Percentiles rank a stretch among this genome's conserved stretches.
Evolutionary conservation across 2,888 invertebrate species (phyloP).

Genomic region (Rhorus exstirpatorius): DNA sequence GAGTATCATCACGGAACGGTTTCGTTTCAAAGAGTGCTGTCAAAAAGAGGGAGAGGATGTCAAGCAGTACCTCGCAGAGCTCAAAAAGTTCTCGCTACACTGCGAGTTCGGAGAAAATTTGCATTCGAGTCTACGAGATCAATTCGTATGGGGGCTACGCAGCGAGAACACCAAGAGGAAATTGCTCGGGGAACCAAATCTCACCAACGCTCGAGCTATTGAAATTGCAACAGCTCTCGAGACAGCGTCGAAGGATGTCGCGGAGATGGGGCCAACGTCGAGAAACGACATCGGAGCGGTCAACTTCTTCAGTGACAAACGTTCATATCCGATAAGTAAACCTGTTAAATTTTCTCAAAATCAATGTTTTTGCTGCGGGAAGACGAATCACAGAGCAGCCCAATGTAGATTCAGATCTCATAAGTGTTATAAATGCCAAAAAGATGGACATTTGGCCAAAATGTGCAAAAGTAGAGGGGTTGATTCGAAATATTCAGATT

Average conservation of each 20-base stretch:
- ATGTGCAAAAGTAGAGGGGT: slow-evolving; percentile 26
- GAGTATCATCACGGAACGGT: slow-evolving; percentile 65
- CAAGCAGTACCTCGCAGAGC: slow-evolving; percentile 54
- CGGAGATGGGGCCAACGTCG: slow-evolving; percentile 30
- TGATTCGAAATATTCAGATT: not conserved
- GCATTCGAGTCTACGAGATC: slow-evolving; percentile 47
- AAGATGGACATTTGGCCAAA: slow-evolving; percentile 29
- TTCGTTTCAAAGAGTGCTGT: slow-evolving; percentile 65
- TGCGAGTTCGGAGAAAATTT: slow-evolving; percentile 61
- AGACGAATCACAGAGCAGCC: slow-evolving; percentile 29
- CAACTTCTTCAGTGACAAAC: not conserved
- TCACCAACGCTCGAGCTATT: slow-evolving; percentile 42
- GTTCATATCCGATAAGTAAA: not conserved
- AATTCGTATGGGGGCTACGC: slow-evolving; percentile 62
- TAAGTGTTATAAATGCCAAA: slow-evolving; percentile 46
- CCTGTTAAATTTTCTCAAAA: not conserved
- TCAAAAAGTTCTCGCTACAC: slow-evolving; percentile 59
- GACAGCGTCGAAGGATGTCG: slow-evolving; percentile 46
- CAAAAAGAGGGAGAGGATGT: slow-evolving; percentile 54
- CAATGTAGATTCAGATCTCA: slow-evolving; percentile 19
- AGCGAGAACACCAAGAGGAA: slow-evolving; percentile 54
- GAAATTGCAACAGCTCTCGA: slow-evolving; percentile 62
- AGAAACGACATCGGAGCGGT: not conserved
- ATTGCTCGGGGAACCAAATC: slow-evolving; percentile 51
- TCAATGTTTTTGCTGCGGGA: slow-evolving; percentile 39